Conservation (phyloP, 2,797 vertebrate genomes). For the Echiichthys vipera region DNA sequence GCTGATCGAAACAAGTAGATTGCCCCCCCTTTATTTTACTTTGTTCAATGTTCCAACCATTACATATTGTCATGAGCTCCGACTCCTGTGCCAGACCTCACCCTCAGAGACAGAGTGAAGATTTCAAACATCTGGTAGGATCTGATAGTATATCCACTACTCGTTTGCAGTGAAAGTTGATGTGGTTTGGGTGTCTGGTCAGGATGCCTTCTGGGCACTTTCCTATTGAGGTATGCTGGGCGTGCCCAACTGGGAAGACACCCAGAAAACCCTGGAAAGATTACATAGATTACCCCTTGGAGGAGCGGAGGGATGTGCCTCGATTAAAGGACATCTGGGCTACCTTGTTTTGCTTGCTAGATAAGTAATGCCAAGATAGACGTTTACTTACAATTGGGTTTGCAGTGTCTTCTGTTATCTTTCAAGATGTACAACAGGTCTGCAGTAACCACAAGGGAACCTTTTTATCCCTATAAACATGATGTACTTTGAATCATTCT, state of each 20-base stretch:
- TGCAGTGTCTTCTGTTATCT: neutral
- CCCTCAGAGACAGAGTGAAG: neutral
- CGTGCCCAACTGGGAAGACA: neutral
- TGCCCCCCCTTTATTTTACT: neutral
- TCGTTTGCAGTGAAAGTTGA: neutral
- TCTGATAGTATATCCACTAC: neutral
- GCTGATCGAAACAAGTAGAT: neutral
- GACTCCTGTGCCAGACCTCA: neutral
- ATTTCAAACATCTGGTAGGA: neutral
- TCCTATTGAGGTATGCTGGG: conserved; percentile 5
- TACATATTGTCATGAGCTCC: too few relatives aligned
- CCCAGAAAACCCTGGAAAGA: neutral
- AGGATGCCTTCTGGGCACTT: neutral
- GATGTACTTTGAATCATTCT: neutral
- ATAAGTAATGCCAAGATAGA: neutral
- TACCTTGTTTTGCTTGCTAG: neutral
- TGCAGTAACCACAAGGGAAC: neutral
- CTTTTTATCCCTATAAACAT: neutral
- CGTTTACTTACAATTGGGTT: neutral
- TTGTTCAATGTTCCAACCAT: neutral
- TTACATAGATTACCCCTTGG: neutral
- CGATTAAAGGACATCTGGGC: neutral
- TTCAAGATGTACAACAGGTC: neutral
- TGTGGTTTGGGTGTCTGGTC: conserved; percentile 10
- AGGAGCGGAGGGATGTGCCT: neutral